phyloP scores from a whole-genome alignment of 2,113 vertebrate species.

The Camelus bactrianus region DNA sequence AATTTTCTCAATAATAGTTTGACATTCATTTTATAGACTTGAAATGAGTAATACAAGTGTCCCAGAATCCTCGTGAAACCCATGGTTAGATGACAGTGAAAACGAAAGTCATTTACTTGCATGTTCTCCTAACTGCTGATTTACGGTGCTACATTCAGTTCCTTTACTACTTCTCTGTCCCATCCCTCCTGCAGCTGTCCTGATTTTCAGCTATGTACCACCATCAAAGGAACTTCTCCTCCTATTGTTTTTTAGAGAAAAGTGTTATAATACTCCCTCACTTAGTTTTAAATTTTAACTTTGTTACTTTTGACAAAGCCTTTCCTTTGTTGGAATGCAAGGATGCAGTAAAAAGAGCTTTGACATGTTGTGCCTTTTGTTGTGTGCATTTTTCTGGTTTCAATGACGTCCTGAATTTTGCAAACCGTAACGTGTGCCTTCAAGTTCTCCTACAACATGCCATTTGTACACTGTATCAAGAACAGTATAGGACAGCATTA shows the following conservation, averaged over 20 bases:
- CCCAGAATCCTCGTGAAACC: background rate
- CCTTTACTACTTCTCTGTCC: background rate
- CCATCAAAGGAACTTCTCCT: background rate
- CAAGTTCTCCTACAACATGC: constrained; percentile 83
- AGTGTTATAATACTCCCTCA: constrained; percentile 41
- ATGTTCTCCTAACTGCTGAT: background rate
- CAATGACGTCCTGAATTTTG: constrained; percentile 84
- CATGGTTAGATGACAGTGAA: background rate
- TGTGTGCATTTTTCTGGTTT: constrained; percentile 80
- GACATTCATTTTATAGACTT: constrained; percentile 51
- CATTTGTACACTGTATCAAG: constrained; percentile 80
- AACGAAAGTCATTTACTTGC: background rate
- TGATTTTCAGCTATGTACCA: background rate
- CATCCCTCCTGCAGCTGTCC: background rate
- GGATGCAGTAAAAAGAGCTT: constrained; percentile 79
- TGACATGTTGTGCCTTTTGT: constrained; percentile 77
- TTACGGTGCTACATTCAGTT: too few species aligned
- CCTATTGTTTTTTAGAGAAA: background rate
- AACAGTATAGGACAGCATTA: constrained; percentile 81
- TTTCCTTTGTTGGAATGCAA: constrained; percentile 84
- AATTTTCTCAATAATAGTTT: constrained; percentile 46
- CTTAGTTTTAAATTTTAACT: constrained; percentile 61
- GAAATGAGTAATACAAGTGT: constrained; percentile 53
- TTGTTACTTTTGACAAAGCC: constrained; percentile 96
- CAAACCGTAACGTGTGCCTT: constrained; percentile 79